These are phyloP conservation scores for Oreonectes daqikongensis DNA, from an alignment of 2,797 vertebrate genomes.

Conservation along the genomic window DNA sequence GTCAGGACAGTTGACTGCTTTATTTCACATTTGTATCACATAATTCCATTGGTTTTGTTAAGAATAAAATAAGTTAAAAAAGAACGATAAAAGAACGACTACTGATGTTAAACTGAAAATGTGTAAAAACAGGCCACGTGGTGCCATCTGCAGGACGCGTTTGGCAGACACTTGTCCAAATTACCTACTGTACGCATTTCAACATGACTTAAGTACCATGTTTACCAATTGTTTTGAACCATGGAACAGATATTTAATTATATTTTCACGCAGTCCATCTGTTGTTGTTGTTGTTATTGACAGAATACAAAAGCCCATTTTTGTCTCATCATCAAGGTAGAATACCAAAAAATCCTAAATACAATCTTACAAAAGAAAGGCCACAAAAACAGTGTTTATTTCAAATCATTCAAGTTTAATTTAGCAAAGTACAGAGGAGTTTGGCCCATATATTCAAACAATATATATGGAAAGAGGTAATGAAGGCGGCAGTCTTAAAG, in stretches of 20 bases:
- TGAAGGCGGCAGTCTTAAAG: slow-evolving; percentile 64
- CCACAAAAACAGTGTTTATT: not conserved
- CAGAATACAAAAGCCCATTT: too few species aligned
- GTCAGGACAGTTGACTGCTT: slow-evolving; percentile 1
- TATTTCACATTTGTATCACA: not conserved
- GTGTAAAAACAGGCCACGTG: not conserved
- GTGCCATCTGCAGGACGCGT: slow-evolving; percentile 49
- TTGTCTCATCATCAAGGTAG: not conserved
- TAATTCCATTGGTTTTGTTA: not conserved
- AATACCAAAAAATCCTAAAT: not conserved
- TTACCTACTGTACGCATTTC: too few species aligned
- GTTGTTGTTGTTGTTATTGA: too few species aligned
- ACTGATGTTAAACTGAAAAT: not conserved
- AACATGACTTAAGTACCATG: too few species aligned
- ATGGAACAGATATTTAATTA: not conserved
- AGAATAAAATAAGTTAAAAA: too few species aligned
- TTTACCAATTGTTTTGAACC: too few species aligned
- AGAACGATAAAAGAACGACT: not conserved
- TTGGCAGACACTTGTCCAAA: not conserved
- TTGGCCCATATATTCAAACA: slow-evolving; percentile 29
- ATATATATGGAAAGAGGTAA: slow-evolving; percentile 61
- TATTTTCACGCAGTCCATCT: too few species aligned
- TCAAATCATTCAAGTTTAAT: slow-evolving; percentile 45
- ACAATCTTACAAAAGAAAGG: slow-evolving; percentile 1
- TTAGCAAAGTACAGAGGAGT: slow-evolving; percentile 1